These are phyloP conservation scores for Pseudococcus jackbeardsleyi DNA, from an alignment of 2,888 invertebrate species.

Conservation along the genomic window DNA sequence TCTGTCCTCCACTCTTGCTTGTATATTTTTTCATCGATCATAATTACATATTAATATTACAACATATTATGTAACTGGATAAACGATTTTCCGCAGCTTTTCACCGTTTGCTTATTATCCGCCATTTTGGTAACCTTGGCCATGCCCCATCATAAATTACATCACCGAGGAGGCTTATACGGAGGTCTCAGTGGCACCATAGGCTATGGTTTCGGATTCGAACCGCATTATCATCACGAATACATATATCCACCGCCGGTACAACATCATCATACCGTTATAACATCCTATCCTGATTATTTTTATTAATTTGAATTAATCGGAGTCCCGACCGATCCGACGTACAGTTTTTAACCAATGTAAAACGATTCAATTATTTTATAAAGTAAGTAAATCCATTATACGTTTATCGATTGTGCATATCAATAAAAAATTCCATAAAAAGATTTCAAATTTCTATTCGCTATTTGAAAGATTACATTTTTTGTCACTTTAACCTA, in stretches of 20 bases:
- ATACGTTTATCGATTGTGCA: too few relatives aligned
- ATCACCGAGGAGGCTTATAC: background rate
- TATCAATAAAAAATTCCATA: too few relatives aligned
- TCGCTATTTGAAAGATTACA: too few relatives aligned
- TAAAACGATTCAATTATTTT: too few relatives aligned
- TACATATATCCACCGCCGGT: slow-evolving; percentile 9
- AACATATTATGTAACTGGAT: background rate
- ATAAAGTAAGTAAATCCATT: too few relatives aligned
- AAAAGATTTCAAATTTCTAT: too few relatives aligned
- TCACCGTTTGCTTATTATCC: background rate
- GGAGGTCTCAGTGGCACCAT: slow-evolving; percentile 14
- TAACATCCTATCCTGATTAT: slow-evolving; percentile 25
- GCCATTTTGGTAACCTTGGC: background rate
- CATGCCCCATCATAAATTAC: background rate
- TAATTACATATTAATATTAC: background rate
- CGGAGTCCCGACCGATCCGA: too few relatives aligned
- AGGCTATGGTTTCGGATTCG: slow-evolving; percentile 9
- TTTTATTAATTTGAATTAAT: background rate
- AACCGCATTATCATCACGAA: slow-evolving; percentile 28
- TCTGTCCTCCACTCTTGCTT: background rate
- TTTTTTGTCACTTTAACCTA: too few relatives aligned
- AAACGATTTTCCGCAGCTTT: slow-evolving; percentile 17
- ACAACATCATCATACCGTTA: slow-evolving; percentile 7
- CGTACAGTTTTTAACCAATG: too few relatives aligned
- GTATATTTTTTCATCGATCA: background rate